These are phyloP conservation scores for Tetrao urogallus DNA, from an alignment of 2,113 vertebrate genomes.

Conservation along the genomic window DNA sequence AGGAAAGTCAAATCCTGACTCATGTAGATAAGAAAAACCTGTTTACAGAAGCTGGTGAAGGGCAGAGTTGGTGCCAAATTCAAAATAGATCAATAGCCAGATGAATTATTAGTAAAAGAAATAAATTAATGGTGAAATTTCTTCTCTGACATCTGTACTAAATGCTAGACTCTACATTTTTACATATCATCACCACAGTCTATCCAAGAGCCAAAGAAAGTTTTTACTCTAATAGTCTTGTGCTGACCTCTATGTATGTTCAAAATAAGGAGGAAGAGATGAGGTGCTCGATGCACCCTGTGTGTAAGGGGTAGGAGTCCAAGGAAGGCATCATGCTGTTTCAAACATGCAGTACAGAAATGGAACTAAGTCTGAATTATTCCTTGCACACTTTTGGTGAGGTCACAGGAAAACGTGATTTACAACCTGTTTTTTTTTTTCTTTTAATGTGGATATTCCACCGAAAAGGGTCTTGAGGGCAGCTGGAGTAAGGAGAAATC, in stretches of 20 bases:
- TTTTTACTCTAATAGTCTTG: neutral
- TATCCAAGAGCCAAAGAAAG: neutral
- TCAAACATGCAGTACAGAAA: neutral
- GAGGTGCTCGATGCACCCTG: neutral
- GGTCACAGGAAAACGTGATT: neutral
- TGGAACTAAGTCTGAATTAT: neutral
- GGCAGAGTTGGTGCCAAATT: constrained; percentile 22
- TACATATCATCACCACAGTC: neutral
- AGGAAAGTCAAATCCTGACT: neutral
- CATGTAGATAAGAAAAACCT: neutral
- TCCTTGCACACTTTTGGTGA: neutral
- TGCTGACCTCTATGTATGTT: neutral
- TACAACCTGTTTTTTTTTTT: neutral
- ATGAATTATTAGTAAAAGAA: constrained; percentile 18
- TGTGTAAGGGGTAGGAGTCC: neutral
- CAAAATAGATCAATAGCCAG: constrained; percentile 20
- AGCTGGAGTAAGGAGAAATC: neutral
- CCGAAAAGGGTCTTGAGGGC: neutral
- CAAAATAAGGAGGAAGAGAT: neutral
- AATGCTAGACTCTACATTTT: neutral
- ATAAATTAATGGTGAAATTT: neutral
- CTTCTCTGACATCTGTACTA: neutral
- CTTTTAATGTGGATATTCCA: neutral
- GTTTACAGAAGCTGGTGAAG: constrained; percentile 28
- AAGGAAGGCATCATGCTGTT: neutral